Conservation (phyloP, 2,797 vertebrate genomes). For the Hybognathus amarus region DNA sequence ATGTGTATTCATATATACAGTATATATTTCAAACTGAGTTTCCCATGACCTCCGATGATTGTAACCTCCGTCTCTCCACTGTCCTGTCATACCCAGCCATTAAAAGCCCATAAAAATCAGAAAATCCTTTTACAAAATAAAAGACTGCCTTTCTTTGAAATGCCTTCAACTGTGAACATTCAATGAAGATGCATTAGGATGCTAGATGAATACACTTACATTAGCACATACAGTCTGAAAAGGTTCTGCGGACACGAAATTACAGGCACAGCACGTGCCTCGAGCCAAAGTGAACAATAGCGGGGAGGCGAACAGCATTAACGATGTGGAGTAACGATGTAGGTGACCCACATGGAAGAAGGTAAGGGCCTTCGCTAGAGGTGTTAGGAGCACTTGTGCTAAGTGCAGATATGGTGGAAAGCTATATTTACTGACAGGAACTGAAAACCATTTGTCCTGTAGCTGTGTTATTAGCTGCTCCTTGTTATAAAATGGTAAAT, state of each 20-base stretch:
- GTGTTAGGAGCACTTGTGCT: conserved; percentile 41
- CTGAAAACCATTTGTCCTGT: conserved; percentile 36
- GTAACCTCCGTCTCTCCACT: background rate
- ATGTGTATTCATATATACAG: too few relatives aligned
- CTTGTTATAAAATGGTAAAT: conserved; percentile 32
- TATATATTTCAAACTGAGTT: background rate
- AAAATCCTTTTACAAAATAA: background rate
- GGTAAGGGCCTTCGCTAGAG: conserved; percentile 1
- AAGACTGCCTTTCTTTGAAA: background rate
- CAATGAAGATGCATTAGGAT: background rate
- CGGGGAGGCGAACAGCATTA: conserved; percentile 24
- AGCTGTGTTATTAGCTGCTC: conserved; percentile 28
- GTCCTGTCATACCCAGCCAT: background rate
- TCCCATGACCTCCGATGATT: background rate
- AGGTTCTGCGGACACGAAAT: conserved; percentile 5
- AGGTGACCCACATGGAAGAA: conserved; percentile 26
- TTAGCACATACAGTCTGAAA: conserved; percentile 5
- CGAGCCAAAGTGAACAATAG: conserved; percentile 28
- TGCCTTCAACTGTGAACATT: background rate
- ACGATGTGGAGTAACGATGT: conserved; percentile 35
- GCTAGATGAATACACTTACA: conserved; percentile 6
- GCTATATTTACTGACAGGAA: conserved; percentile 41
- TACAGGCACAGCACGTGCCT: conserved; percentile 19
- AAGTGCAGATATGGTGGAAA: conserved; percentile 41
- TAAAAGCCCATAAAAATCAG: background rate